Percentiles rank a stretch among this genome's conserved stretches.
These are phyloP conservation scores for Epsilonema sp. DNA, from an alignment of 2,888 invertebrate species.

Conservation along the genomic window DNA sequence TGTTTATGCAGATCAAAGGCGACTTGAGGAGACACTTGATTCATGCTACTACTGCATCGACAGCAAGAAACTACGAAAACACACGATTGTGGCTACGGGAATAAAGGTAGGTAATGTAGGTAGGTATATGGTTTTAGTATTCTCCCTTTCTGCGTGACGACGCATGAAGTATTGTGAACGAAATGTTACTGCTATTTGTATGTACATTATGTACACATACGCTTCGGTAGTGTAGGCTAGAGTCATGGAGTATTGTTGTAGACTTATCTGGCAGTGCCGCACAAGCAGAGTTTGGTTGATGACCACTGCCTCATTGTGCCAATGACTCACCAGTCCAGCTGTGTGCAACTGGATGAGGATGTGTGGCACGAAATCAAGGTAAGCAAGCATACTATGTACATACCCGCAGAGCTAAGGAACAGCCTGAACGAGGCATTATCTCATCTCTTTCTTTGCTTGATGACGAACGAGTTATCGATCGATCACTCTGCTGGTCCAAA, in stretches of 20 bases:
- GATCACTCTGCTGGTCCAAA: too few relatives aligned
- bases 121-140: neutral
- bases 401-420: too few relatives aligned
- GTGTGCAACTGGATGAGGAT: constrained; percentile 74
- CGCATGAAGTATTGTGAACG: too few relatives aligned
- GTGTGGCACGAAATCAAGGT: constrained; percentile 70
- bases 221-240: neutral
- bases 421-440: too few relatives aligned
- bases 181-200: neutral
- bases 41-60: constrained; percentile 64
- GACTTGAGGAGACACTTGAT: constrained; percentile 48
- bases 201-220: neutral
- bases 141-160: neutral
- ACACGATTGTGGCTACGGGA: constrained; percentile 60
- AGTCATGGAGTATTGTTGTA: constrained; percentile 19
- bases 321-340: constrained; percentile 54
- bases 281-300: constrained; percentile 53
- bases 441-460: too few relatives aligned
- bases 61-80: constrained; percentile 54
- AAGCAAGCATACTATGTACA: too few relatives aligned
- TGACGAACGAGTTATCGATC: too few relatives aligned
- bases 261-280: constrained; percentile 60
- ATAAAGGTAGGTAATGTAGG: constrained; percentile 40
- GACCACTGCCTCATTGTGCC: constrained; percentile 71
- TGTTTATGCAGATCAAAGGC: constrained; percentile 43